Base-by-base conservation (phyloP, 2,797 vertebrate species). In the Lepus townsendii region DNA sequence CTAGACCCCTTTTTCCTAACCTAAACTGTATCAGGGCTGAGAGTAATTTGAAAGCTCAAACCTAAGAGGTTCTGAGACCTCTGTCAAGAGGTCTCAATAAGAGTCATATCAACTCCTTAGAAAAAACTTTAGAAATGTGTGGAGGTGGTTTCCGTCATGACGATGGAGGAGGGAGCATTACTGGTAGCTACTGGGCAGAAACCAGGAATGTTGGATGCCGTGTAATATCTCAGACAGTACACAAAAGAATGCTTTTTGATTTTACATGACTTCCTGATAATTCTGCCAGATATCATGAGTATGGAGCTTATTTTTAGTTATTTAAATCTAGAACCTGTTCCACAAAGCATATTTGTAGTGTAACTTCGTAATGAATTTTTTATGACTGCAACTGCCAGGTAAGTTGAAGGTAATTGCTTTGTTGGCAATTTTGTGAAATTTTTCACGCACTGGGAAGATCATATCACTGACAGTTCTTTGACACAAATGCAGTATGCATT, bases 41-140 rank as follows among this genome's bases (percentile, higher is more conserved):
- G 32, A 84, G 94, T 78, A 52, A 88, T 83, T 66, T 91, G 66
- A 32, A 94, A 91, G 62, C 35, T 86, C 26, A 72, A 19, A 92
- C 68, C 63, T 54, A 22, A 91, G 24, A 77, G 30, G 54, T n/a
- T 66, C 20, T 65, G 32, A 73, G 22, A 76, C 20, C 38, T 50
- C 38, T 32, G n/a, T 65, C 38, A 72, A 26, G 65, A 68, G 24
- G 3, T 72, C 76, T 88, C n/a, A 76, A 27, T 1, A 85, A 38
- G 20, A 75, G 24, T 13, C 47, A 26, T 7, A n/a, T 4, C 32
- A 73, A 47, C 32, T 84, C 42, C 30, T 93, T n/a, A 83, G 60
- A 26, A 13, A 68, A 1, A 7, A 86, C 47, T 92, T 77, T n/a
- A 88, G 77, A 85, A 82, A 94, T 27, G 5, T 54, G 65, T 35